Evolutionary conservation across 2,888 invertebrate genomes (phyloP).

Genomic region (Unio delphinus): DNA sequence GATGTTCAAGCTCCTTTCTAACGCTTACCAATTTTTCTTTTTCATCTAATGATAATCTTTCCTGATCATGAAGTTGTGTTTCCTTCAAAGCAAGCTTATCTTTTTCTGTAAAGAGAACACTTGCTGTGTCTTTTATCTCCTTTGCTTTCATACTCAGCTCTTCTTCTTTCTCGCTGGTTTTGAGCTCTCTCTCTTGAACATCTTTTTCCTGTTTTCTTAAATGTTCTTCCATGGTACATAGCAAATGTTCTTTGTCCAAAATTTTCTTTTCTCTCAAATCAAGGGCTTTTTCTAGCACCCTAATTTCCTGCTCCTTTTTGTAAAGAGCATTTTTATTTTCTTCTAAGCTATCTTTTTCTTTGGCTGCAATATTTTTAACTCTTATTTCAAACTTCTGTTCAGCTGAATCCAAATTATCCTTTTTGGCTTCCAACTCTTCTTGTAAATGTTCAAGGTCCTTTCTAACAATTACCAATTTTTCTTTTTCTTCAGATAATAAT

Average conservation of each 20-base stretch:
- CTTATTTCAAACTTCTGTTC: background rate
- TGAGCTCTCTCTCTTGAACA: no score
- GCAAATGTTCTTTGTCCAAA: no score
- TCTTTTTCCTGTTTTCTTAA: no score
- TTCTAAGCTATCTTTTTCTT: slow-evolving; percentile 1
- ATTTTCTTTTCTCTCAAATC: no score
- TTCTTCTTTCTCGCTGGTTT: no score
- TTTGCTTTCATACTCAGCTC: slow-evolving; percentile 3
- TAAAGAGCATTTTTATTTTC: slow-evolving; percentile 1
- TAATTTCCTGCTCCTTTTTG: slow-evolving; percentile 3
- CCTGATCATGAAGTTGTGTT: no score
- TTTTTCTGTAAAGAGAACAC: no score
- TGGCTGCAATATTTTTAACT: slow-evolving; percentile 1
- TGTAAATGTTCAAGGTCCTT: slow-evolving; percentile 19
- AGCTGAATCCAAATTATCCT: slow-evolving; percentile 5
- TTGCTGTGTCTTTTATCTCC: background rate
- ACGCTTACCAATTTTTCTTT: slow-evolving; percentile 1
- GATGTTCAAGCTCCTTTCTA: slow-evolving; percentile 10
- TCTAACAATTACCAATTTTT: slow-evolving; percentile 2
- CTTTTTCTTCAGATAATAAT: background rate
- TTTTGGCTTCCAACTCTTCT: slow-evolving; percentile 11
- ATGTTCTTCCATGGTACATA: no score
- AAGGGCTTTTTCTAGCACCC: slow-evolving; percentile 5
- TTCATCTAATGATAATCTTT: no score
- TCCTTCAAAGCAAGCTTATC: no score